These are phyloP conservation scores for Goniozus legneri DNA, from an alignment of 1,140 invertebrate species.

Conservation along the genomic window DNA sequence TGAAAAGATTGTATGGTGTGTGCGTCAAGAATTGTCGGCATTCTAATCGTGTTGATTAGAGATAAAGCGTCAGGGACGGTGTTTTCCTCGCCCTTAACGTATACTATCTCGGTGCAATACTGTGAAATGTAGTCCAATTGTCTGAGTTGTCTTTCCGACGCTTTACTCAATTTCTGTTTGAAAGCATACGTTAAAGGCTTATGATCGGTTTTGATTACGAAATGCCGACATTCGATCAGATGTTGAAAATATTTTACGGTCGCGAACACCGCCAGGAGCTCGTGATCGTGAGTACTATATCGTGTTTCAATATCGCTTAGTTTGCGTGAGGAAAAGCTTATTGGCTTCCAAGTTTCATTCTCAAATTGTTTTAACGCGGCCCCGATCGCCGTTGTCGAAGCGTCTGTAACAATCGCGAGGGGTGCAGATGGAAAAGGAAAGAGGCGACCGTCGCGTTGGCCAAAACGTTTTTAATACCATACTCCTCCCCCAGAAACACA, in stretches of 20 bases:
- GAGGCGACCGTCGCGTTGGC: no score
- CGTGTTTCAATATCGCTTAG: conserved; percentile 10
- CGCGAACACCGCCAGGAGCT: conserved; percentile 28
- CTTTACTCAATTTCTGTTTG: conserved; percentile 13
- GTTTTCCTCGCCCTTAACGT: conserved; percentile 28
- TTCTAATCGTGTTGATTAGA: conserved; percentile 9
- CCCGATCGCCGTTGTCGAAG: conserved; percentile 8
- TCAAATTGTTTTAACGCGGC: conserved; percentile 13
- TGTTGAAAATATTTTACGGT: conserved; percentile 6
- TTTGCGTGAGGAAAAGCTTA: no score
- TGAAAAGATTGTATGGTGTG: conserved; percentile 18
- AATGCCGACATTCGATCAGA: conserved; percentile 4
- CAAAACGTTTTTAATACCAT: no score
- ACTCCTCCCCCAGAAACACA: no score
- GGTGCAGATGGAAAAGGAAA: neutral
- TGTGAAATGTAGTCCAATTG: conserved; percentile 27
- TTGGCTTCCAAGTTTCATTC: conserved; percentile 10
- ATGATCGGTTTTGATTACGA: no score
- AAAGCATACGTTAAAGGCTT: conserved; percentile 29
- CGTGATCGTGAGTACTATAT: no score
- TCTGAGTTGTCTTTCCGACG: conserved; percentile 9
- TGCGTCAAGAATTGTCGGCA: conserved; percentile 6
- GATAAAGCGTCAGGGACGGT: conserved; percentile 28
- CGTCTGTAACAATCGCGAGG: neutral
- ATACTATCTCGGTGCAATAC: no score